A percentile compares a stretch with the other conserved stretches of the same genome.
Conservation (phyloP, 2,797 vertebrate species). For the Saxicola maurus region DNA sequence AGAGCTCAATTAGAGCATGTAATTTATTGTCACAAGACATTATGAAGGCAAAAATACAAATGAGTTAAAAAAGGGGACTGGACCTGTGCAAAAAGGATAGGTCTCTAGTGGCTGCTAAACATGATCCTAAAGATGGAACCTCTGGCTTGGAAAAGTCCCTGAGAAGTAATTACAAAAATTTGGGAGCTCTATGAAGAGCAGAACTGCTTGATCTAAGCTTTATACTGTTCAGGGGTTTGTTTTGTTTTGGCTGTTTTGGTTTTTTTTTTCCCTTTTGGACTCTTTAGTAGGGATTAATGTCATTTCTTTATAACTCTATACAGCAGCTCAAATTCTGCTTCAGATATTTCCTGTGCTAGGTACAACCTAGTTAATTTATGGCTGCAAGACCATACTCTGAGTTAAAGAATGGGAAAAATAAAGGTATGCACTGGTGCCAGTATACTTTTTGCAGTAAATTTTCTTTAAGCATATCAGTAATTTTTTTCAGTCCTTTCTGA, state of each 20-base stretch:
- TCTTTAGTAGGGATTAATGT: not conserved
- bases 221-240: not conserved
- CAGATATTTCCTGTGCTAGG: not conserved
- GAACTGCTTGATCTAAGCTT: not conserved
- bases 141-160: not conserved
- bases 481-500: not conserved
- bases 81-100: not conserved
- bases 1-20: not conserved
- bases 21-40: not conserved
- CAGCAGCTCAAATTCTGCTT: not conserved
- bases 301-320: not conserved
- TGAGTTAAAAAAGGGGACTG: not conserved
- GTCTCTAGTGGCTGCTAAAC: not conserved
- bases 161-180: not conserved
- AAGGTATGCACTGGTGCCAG: not conserved
- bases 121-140: not conserved
- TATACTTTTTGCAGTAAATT: not conserved
- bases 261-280: not conserved
- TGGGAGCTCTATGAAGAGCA: not conserved
- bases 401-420: not conserved
- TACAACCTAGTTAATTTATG: not conserved
- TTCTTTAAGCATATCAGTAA: not conserved
- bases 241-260: not conserved
- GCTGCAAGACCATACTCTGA: not conserved
- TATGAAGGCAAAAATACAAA: not conserved